phyloP scores from a whole-genome alignment of 92 coral and sea anemone species.

The Palythoa heliodiscus region DNA sequence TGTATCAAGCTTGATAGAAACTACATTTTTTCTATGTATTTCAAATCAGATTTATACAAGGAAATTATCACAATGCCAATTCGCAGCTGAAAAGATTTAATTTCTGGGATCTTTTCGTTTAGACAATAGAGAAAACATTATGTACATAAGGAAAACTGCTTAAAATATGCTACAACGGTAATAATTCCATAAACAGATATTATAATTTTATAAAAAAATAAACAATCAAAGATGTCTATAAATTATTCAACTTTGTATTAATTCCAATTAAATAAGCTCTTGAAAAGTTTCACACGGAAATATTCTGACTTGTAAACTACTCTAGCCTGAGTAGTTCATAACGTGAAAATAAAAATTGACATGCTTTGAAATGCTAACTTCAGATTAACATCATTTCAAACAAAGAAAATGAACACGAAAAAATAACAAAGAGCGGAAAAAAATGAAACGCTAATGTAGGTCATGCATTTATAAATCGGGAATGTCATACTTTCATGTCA shows the following conservation, averaged over 20 bases:
- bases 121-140: no score
- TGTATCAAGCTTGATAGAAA: no score
- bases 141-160: no score
- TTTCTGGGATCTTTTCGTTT: neutral
- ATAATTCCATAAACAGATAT: neutral
- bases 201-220: neutral
- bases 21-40: no score
- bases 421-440: neutral
- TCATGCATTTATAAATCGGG: neutral
- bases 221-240: constrained; percentile 12
- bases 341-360: no score
- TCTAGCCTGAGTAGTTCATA: no score
- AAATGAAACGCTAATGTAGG: constrained; percentile 8
- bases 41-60: no score
- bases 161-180: neutral
- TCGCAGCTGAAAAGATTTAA: no score
- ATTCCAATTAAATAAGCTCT: neutral
- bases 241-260: neutral
- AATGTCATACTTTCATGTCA: neutral
- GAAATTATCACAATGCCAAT: no score
- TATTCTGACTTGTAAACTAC: no score
- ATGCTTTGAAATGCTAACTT: no score
- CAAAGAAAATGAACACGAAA: neutral
- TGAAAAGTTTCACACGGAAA: neutral
- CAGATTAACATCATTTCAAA: no score